Evolutionary conservation across 2,113 vertebrate species (phyloP), one percentile per base, ranked within the genome.

Genomic region (Campylorhamphus procurvoides): DNA sequence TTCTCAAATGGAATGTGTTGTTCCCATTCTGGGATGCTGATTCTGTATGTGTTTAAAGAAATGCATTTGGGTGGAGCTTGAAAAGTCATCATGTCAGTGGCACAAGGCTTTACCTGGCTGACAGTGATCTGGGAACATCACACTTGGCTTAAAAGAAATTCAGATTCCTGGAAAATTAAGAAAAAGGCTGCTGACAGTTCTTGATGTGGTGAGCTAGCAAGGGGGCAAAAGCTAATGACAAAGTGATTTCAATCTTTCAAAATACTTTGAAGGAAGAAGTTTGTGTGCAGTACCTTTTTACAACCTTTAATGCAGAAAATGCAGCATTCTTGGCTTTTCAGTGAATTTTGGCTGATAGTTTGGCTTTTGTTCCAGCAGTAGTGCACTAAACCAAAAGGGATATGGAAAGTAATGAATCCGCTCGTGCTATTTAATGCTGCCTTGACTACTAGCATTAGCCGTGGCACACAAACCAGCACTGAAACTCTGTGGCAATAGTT

Each of bases 401-500:
- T 10, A 19, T 11, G 25, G 24, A 39, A 78, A 67, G 14, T 46
- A 49, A 24, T 59, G 39, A 58, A 20, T 73, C 12, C 33, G 7
- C 18, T 53, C 77, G 27, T 87, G 49, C 14, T 72, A 0, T 42
- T 84, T 87, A 39, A 18, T 74, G 47, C 39, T 28, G 17, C 52
- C 83, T 71, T 66, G 20, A 52, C 6, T 56, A 37, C 14, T 71
- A 35, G 29, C 25, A 27, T 55, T 81, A 75, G 27, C 52, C 5
- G 2, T 16, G 37, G 40, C 18, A 29, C 29, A 22, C 20, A 47
- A 6, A 63, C 7, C 29, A n/a, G 27, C 4, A 0, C 19, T 56
- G 44, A 84, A 82, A 42, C 16, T 59, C 39, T 18, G 24, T 63
- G 44, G 25, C 39, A 59, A 5, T 77, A 58, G 23, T 46, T 42